Conservation (phyloP, 2,113 vertebrate genomes). For the Pituophis catenifer region DNA sequence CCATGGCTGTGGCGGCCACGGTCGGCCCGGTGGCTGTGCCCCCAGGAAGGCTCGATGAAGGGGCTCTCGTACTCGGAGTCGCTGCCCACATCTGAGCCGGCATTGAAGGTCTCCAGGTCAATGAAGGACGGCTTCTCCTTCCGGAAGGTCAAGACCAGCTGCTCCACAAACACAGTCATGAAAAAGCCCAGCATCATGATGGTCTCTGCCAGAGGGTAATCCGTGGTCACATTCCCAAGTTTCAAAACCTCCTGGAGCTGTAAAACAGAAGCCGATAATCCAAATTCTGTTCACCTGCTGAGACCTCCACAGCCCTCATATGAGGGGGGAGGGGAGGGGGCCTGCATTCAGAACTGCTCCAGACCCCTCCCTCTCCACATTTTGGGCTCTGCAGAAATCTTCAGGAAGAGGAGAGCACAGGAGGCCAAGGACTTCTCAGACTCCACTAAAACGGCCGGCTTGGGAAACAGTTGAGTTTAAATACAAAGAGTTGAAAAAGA, state of each 20-base stretch:
- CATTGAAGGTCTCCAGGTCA: slow-evolving; percentile 91
- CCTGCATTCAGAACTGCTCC: background rate
- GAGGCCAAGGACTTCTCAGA: too few species aligned
- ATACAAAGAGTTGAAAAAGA: background rate
- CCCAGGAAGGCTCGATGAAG: slow-evolving; percentile 68
- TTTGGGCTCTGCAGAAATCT: background rate
- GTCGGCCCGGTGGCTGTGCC: background rate
- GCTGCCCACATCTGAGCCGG: slow-evolving; percentile 83
- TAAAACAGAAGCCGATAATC: too few species aligned
- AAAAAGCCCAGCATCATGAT: slow-evolving; percentile 90
- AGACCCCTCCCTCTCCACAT: background rate
- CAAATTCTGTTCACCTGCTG: background rate
- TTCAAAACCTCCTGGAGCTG: slow-evolving; percentile 79
- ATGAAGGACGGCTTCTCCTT: slow-evolving; percentile 90
- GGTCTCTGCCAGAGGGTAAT: slow-evolving; percentile 90
- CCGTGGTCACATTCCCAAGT: slow-evolving; percentile 70
- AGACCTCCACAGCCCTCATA: background rate
- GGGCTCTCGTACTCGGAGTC: slow-evolving; percentile 92
- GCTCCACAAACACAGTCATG: slow-evolving; percentile 86
- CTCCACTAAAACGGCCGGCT: too few species aligned
- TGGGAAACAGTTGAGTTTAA: too few species aligned
- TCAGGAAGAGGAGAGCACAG: background rate
- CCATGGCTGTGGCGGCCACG: slow-evolving; percentile 50
- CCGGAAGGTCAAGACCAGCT: slow-evolving; percentile 83
- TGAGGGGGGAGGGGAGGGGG: background rate